Conservation (phyloP, 2,113 vertebrate genomes). For the Cyanoramphus novaezelandiae region DNA sequence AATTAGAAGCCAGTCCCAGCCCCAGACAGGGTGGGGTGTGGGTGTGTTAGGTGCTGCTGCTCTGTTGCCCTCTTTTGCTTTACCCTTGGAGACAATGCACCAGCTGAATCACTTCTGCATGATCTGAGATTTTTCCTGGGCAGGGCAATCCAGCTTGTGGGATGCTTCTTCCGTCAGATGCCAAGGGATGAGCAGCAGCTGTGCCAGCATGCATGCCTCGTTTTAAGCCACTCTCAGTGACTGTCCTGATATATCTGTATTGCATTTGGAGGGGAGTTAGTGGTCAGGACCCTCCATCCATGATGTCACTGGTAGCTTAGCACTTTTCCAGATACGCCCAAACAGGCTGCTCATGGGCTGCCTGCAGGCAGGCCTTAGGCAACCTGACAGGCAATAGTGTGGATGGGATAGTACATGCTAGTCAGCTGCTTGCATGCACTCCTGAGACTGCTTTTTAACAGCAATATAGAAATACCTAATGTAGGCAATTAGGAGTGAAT, state of each 20-base stretch:
- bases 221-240: neutral
- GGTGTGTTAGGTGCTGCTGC: fast-evolving
- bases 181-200: neutral
- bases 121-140: fast-evolving
- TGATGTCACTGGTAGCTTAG: neutral
- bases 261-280: neutral
- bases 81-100: neutral
- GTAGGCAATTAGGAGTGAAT: neutral
- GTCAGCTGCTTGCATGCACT: neutral
- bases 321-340: neutral
- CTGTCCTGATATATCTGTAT: neutral
- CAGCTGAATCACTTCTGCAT: fast-evolving
- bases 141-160: fast-evolving
- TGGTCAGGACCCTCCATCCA: neutral
- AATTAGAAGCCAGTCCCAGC: neutral
- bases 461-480: neutral
- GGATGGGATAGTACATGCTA: neutral
- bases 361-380: slow-evolving; percentile 54
- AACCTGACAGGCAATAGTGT: neutral
- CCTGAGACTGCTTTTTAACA: slow-evolving; percentile 7
- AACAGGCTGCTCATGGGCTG: slow-evolving; percentile 17
- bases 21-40: fast-evolving
- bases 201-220: neutral
- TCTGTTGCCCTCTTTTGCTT: neutral
- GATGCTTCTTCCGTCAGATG: neutral